phyloP scores from a whole-genome alignment of 1,140 invertebrate genomes.

The Cylas formicarius region DNA sequence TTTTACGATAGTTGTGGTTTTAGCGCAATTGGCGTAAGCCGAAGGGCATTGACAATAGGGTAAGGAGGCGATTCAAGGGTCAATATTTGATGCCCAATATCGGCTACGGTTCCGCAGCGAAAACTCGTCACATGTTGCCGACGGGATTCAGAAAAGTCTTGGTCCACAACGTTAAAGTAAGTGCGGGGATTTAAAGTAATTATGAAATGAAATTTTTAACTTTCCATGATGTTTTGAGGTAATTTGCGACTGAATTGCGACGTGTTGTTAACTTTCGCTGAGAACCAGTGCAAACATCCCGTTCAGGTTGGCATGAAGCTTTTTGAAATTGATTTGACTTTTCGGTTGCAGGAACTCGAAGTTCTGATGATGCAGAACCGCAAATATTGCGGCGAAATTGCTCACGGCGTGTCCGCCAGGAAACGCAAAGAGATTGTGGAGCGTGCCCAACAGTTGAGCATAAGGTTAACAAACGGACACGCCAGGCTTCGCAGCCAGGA shows the following conservation, averaged over 20 bases:
- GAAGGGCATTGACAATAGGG: conserved; percentile 98
- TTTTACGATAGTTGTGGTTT: conserved; percentile 34
- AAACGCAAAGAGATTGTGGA: conserved; percentile 95
- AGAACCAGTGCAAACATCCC: conserved; percentile 8
- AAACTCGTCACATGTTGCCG: conserved; percentile 92
- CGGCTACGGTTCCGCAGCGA: conserved; percentile 95
- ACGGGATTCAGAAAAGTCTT: conserved; percentile 94
- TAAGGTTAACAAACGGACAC: conserved; percentile 92
- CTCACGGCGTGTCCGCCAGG: conserved; percentile 92
- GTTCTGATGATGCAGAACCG: conserved; percentile 98
- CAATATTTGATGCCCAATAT: conserved; percentile 98
- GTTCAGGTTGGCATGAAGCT: no score
- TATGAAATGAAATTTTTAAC: conserved; percentile 5
- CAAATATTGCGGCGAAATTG: conserved; percentile 95
- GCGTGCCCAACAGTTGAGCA: conserved; percentile 90
- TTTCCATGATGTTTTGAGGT: conserved; percentile 37
- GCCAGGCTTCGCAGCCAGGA: conserved; percentile 95
- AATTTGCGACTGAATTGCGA: conserved; percentile 39
- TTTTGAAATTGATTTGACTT: conserved; percentile 1
- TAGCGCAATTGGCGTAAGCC: conserved; percentile 86
- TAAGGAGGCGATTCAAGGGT: conserved; percentile 96
- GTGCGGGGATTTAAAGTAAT: conserved; percentile 22
- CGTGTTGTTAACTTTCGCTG: conserved; percentile 31
- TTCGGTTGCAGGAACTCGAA: conserved; percentile 81
- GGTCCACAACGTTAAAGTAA: conserved; percentile 71